Base-by-base conservation (phyloP, 1,140 invertebrate species). In the Drosophila nasuta region DNA sequence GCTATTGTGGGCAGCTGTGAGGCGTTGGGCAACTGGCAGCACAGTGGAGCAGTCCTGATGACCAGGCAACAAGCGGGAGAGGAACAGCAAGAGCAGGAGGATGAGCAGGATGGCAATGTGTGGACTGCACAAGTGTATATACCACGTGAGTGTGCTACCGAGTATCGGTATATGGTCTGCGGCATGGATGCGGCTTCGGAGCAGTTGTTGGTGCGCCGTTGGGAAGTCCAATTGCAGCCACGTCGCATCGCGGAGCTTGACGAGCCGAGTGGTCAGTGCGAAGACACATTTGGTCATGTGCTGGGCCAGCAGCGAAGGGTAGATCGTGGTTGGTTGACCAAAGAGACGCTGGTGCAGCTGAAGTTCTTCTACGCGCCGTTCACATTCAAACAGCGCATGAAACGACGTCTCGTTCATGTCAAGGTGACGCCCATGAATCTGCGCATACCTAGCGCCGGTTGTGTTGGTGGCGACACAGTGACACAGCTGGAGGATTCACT, bases 331-430 rank as follows among this genome's bases (percentile, higher is more conserved):
- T 99, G 98, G 98, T 93, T 99, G 1, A 98, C 96, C 25, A 94
- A 95, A 66, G 97, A 98, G 92, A 96, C 96, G 33, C 94, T 97
- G 56, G 94, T 98, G 52, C 97, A 98, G 92, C 95, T 99, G 51
- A 97, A 98, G 92, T 94, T 98, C 82, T 96, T 96, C 81, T 96
- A 96, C 80, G 96, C 96, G 87, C 96, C 98, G 1, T 95, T 98
- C 67, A 95, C 95, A 67, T 94, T 98, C 66, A 97, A 97, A 85
- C 95, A 95, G 81, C 95, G 95, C 77, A 95, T 97, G 91, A 94
- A 96, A 79, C 95, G 95, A 77, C 95, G 94, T 78, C 93, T 94
- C 68, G 94, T 97, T 73, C 94, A 94, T 81, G 95, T 96, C 54
- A 96, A 96, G 93, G 94, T 97, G 59, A 97, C 96, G 66, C 96